A percentile compares a stretch with the other conserved stretches of the same genome.
phyloP scores from a whole-genome alignment of 2,888 invertebrate species.

The Laothoe populi region DNA sequence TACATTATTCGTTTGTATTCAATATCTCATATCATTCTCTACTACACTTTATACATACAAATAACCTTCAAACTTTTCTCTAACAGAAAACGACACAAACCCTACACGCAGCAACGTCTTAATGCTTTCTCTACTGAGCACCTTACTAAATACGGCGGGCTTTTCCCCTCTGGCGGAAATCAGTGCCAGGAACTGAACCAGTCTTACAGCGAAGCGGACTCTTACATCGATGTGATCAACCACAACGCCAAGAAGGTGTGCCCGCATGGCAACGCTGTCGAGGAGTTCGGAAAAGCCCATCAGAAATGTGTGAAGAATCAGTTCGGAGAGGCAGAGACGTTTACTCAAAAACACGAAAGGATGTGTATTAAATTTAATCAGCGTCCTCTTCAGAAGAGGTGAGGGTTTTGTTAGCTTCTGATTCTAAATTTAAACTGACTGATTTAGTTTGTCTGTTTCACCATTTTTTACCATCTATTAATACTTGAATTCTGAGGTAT shows the following conservation, averaged over 20 bases:
- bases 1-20: background rate
- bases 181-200: slow-evolving; percentile 80
- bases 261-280: slow-evolving; percentile 76
- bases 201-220: slow-evolving; percentile 78
- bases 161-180: slow-evolving; percentile 78
- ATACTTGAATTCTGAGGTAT: background rate
- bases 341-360: slow-evolving; percentile 77
- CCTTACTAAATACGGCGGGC: slow-evolving; percentile 78
- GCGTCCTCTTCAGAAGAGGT: slow-evolving; percentile 78
- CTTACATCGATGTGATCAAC: slow-evolving; percentile 76
- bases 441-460: background rate
- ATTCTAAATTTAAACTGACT: slow-evolving; percentile 2
- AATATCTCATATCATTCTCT: slow-evolving; percentile 25
- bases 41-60: slow-evolving; percentile 28
- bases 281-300: slow-evolving; percentile 81
- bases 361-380: slow-evolving; percentile 83
- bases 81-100: slow-evolving; percentile 79
- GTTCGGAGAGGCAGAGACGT: slow-evolving; percentile 61
- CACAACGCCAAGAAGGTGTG: slow-evolving; percentile 73
- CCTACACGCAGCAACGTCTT: slow-evolving; percentile 83
- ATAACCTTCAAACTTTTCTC: slow-evolving; percentile 24
- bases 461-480: background rate
- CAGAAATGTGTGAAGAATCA: slow-evolving; percentile 79
- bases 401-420: slow-evolving; percentile 34
- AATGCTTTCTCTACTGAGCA: slow-evolving; percentile 82